phyloP scores from a whole-genome alignment of 2,113 vertebrate genomes.

The Dolichotis patagonum region DNA sequence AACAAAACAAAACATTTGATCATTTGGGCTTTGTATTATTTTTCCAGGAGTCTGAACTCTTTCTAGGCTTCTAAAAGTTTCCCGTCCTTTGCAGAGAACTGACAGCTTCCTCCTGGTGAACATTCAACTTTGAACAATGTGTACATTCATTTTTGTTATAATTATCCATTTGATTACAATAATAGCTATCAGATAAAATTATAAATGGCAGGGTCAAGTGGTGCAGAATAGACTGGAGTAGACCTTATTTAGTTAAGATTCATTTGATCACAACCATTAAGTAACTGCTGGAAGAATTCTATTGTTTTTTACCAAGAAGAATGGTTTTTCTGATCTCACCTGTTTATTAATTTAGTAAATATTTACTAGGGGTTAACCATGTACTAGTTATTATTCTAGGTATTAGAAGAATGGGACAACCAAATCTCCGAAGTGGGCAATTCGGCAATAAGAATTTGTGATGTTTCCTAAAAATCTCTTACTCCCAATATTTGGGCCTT shows the following conservation, averaged over 20 bases:
- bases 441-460: not conserved
- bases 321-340: not conserved
- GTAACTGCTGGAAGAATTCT: conserved; percentile 1
- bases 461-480: not conserved
- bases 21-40: not conserved
- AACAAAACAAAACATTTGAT: not conserved
- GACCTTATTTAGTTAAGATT: not conserved
- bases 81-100: not conserved
- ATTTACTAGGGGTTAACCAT: not conserved
- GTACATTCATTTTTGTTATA: not conserved
- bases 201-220: not conserved
- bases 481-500: not conserved
- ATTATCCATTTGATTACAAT: not conserved
- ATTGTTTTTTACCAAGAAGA: not conserved
- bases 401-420: not conserved
- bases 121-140: not conserved
- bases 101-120: not conserved
- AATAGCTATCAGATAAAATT: not conserved
- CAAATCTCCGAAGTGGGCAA: not conserved
- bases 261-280: not conserved
- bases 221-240: not conserved
- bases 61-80: not conserved
- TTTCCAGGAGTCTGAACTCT: not conserved
- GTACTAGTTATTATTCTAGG: not conserved
- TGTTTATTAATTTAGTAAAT: not conserved